Base-by-base conservation (phyloP, 2,113 vertebrate species). In the Propithecus coquereli region DNA sequence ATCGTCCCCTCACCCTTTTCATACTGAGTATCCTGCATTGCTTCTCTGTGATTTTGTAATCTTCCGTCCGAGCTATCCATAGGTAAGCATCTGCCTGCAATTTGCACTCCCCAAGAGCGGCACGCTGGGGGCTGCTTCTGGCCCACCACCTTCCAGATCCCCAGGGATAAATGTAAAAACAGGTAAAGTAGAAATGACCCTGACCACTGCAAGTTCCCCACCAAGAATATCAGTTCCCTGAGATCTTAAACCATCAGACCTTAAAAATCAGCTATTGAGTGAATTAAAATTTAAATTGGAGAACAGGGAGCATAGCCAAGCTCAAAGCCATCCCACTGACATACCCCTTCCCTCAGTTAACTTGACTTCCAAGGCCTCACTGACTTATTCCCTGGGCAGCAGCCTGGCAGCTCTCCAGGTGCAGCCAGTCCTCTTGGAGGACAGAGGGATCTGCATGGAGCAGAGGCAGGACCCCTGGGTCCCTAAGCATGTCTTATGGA, bases 381-480 rank as follows among this genome's bases (percentile, higher is more conserved):
- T 57, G 43, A 63, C 14, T 54, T 30, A 70, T 57, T 14, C 34
- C 66, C 79, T 32, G 9, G 47, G 16, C 52, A 17, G 10, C 47
- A 9, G 85, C 14, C 6, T 0, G 27, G 34, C 5, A 17, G 30
- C 27, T 40, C 34, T 61, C 54, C 70, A 57, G 59, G 70, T 57
- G 68, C n/a, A 77, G 1, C 30, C 27, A 34, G 43, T 37, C n/a
- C 43, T n/a, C 14, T 1, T 37, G 22, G 47, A 73, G 8, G 65
- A 86, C 23, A 66, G 8, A 43, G 30, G 57, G 32, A 23, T 89
- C 47, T 20, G 1, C 25, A 34, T n/a, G 63, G 20, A 47, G 47
- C 63, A 6, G 18, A n/a, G 5, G 14, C 40, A 79, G 30, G 13
- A 68, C 13, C 22, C 0, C 0, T 32, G 37, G 7, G n/a, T 66